A percentile compares a stretch with the other conserved stretches of the same genome.
Evolutionary conservation across 2,888 invertebrate genomes (phyloP).

Genomic region (Drosophila aldrichi): DNA sequence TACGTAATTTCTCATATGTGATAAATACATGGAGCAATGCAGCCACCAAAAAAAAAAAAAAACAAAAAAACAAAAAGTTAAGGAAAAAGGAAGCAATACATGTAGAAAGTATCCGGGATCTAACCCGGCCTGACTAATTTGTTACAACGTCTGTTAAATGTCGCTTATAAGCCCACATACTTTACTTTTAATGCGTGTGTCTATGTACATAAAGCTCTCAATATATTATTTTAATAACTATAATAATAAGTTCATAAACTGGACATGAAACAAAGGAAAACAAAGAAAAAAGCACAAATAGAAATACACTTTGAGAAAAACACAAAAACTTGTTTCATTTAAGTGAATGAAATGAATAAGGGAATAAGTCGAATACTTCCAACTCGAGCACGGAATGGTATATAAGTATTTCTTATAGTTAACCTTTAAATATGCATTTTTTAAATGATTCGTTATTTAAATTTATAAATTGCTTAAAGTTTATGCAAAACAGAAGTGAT

Average conservation of each 20-base stretch:
- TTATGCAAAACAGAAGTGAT: neutral
- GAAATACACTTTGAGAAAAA: conserved; percentile 25
- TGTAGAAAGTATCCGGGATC: conserved; percentile 24
- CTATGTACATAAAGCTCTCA: conserved; percentile 42
- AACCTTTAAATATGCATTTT: neutral
- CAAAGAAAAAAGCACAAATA: conserved; percentile 30
- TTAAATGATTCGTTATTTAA: neutral
- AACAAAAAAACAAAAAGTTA: conserved; percentile 9
- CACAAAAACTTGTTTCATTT: neutral
- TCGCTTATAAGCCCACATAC: conserved; percentile 52
- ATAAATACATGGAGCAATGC: conserved; percentile 65
- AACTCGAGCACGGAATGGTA: neutral
- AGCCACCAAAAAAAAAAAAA: conserved; percentile 12
- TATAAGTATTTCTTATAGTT: neutral
- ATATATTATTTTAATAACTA: conserved; percentile 31
- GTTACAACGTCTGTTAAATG: conserved; percentile 68
- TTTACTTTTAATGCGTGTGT: conserved; percentile 36
- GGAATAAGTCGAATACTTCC: neutral
- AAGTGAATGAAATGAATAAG: neutral
- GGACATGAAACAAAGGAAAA: conserved; percentile 17
- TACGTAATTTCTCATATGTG: conserved; percentile 66
- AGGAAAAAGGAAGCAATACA: conserved; percentile 56
- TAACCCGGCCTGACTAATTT: conserved; percentile 52
- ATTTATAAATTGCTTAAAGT: neutral
- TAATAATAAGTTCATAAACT: conserved; percentile 47